Conservation (phyloP, 1,140 invertebrate species). For the Bombus consobrinus region DNA sequence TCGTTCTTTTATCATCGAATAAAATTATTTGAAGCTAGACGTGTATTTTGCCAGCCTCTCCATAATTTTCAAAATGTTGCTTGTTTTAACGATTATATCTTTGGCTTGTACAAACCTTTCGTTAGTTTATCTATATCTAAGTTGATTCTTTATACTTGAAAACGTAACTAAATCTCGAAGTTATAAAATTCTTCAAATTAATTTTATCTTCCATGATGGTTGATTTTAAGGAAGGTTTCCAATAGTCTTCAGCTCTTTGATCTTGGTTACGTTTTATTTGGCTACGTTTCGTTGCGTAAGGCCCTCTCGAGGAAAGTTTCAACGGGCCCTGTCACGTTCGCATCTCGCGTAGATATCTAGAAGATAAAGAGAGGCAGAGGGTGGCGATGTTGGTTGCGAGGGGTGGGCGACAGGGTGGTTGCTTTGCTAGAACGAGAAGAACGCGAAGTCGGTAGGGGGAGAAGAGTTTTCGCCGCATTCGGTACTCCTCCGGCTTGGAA, state of each 20-base stretch:
- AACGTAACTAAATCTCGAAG: background rate
- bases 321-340: conserved; percentile 55
- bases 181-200: background rate
- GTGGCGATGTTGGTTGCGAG: conserved; percentile 28
- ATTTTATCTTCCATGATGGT: background rate
- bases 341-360: conserved; percentile 59
- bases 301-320: conserved; percentile 53
- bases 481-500: conserved; percentile 76
- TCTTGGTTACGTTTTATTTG: background rate
- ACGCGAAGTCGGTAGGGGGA: conserved; percentile 62
- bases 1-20: too few species aligned
- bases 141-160: background rate
- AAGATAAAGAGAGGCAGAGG: conserved; percentile 55
- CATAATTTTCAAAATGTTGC: too few species aligned
- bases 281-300: background rate
- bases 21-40: too few species aligned
- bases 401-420: conserved; percentile 25
- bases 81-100: too few species aligned
- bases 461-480: conserved; percentile 73
- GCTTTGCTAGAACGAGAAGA: conserved; percentile 59
- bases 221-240: too few species aligned
- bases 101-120: too few species aligned
- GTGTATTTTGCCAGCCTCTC: too few species aligned
- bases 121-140: too few species aligned
- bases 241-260: too few species aligned